A percentile compares a stretch with the other conserved stretches of the same genome.
Conservation (phyloP, 2,113 vertebrate species). For the Alectura lathami region DNA sequence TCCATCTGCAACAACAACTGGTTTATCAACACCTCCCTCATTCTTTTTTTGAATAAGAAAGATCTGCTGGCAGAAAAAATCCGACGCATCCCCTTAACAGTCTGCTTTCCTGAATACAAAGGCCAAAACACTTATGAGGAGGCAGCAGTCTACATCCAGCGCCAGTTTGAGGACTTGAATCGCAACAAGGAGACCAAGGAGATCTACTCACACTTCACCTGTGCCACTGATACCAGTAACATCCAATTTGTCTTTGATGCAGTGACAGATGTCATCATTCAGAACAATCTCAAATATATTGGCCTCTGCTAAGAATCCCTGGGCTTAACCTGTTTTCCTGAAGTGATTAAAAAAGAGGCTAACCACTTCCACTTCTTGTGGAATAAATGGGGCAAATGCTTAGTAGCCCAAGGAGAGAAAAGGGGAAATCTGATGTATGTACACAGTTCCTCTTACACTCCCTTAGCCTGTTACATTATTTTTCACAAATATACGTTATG, state of each 20-base stretch:
- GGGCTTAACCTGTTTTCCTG: slow-evolving; percentile 17
- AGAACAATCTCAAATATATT: slow-evolving; percentile 99
- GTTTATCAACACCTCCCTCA: slow-evolving; percentile 99
- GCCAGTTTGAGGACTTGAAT: slow-evolving; percentile 99
- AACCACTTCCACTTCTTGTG: slow-evolving; percentile 23
- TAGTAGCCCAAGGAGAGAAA: slow-evolving; percentile 44
- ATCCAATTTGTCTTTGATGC: slow-evolving; percentile 99
- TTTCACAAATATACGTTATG: background rate
- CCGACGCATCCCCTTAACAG: slow-evolving; percentile 93
- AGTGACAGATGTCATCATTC: slow-evolving; percentile 99
- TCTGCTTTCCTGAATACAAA: slow-evolving; percentile 98
- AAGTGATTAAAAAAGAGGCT: slow-evolving; percentile 45
- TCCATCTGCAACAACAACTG: slow-evolving; percentile 99
- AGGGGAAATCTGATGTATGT: slow-evolving; percentile 33
- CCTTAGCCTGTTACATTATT: slow-evolving; percentile 10
- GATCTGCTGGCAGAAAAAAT: slow-evolving; percentile 99
- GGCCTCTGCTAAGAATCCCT: slow-evolving; percentile 90
- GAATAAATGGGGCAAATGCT: slow-evolving; percentile 29
- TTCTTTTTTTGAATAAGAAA: slow-evolving; percentile 99
- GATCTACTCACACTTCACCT: slow-evolving; percentile 98
- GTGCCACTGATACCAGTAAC: slow-evolving; percentile 92
- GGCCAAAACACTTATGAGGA: slow-evolving; percentile 99
- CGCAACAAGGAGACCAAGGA: slow-evolving; percentile 99
- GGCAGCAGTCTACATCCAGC: slow-evolving; percentile 96
- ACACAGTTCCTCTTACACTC: slow-evolving; percentile 35